Base-by-base conservation (phyloP, 2,797 vertebrate genomes). In the Trematomus bernacchii region DNA sequence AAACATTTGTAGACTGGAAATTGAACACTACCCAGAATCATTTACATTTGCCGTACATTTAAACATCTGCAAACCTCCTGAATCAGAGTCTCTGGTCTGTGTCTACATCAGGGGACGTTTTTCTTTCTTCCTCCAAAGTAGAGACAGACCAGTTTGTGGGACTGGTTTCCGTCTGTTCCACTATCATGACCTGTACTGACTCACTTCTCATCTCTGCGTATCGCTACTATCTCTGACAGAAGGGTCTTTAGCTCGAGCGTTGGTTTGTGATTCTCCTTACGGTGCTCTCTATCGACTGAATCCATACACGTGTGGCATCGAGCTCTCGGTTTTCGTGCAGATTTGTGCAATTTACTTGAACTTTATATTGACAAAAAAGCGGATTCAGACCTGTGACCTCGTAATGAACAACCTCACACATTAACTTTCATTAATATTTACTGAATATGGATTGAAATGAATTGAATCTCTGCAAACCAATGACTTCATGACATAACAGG, bases 251-350 rank as follows among this genome's bases (percentile, higher is more conserved):
- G 82, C 71, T 82, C 63, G 37, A 80, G 73, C 70, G 23, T 84
- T 60, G 81, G 86, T 85, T 85, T 37, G 69, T 70, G 21, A 80
- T 84, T 87, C 90, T 86, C 83, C 85, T 86, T 67, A 91, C 82
- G 92, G 92, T 93, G 91, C 93, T 93, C 89, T 93, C 86, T 82
- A 58, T 80, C 6, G 84, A 86, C 91, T 88, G 88, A 92, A 90
- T 90, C 89, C 85, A 79, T 11, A 79, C 87, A 51, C 59, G 7
- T 4, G 64, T 30, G 73, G 75, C 80, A 71, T 86, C 73, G 3
- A 71, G 71, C 66, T 83, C 82, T 77, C 40, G 71, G 71, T 80
- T 73, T 72, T 87, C 86, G 76, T 77, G 77, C 80, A 73, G 53
- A 81, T 84, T 75, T 75, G 81, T 81, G 83, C 82, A 73, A 76